Conservation (phyloP, 2,888 invertebrate species). For the Trichacis sp. region DNA sequence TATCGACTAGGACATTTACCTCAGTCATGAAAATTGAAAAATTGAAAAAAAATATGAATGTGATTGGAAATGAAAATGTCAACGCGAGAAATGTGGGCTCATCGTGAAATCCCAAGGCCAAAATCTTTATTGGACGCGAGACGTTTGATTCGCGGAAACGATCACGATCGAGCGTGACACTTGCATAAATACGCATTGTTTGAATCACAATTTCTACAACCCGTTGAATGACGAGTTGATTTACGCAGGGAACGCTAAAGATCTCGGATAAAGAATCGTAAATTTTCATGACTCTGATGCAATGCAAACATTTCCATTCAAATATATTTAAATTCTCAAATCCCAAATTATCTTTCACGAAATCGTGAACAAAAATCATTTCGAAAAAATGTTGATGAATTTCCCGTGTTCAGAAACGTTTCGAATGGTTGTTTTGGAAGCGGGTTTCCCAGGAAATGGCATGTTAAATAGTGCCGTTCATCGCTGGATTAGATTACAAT, state of each 20-base stretch:
- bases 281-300: constrained; percentile 19
- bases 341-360: too few species aligned
- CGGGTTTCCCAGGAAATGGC: neutral
- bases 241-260: constrained; percentile 34
- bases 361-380: too few species aligned
- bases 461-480: neutral
- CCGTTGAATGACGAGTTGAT: constrained; percentile 32
- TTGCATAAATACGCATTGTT: constrained; percentile 39
- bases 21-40: too few species aligned
- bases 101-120: constrained; percentile 16
- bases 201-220: constrained; percentile 18
- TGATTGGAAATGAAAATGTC: neutral
- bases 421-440: too few species aligned
- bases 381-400: too few species aligned
- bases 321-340: too few species aligned
- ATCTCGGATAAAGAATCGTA: constrained; percentile 37
- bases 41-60: too few species aligned
- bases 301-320: neutral
- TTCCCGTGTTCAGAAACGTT: too few species aligned
- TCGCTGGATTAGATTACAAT: constrained; percentile 5
- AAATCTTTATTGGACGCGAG: constrained; percentile 25
- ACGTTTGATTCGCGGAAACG: constrained; percentile 39
- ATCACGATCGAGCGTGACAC: constrained; percentile 41
- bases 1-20: too few species aligned
- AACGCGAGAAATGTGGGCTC: constrained; percentile 5